These are phyloP conservation scores for Papilio elwesi DNA, from an alignment of 2,888 invertebrate species.

Conservation along the genomic window DNA sequence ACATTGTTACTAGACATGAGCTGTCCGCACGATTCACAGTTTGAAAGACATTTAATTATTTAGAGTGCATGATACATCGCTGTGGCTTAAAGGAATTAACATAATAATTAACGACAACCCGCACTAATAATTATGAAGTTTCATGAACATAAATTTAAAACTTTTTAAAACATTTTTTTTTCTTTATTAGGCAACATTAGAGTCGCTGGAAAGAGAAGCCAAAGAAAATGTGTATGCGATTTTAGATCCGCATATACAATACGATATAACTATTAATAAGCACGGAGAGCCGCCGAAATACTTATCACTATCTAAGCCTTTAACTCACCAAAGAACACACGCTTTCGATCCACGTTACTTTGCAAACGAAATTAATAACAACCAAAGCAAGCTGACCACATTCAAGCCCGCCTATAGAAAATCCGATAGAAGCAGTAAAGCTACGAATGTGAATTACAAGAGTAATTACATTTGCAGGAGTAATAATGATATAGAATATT, in stretches of 20 bases:
- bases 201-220: slow-evolving; percentile 81
- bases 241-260: slow-evolving; percentile 82
- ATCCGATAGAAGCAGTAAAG: slow-evolving; percentile 65
- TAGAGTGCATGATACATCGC: slow-evolving; percentile 53
- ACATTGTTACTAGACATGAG: slow-evolving; percentile 42
- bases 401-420: slow-evolving; percentile 68
- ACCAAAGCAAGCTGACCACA: slow-evolving; percentile 63
- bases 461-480: slow-evolving; percentile 64
- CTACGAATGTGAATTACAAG: slow-evolving; percentile 53
- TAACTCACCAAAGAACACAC: slow-evolving; percentile 80
- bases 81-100: slow-evolving; percentile 49
- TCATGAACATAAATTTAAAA: slow-evolving; percentile 3
- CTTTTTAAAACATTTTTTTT: slow-evolving; percentile 1
- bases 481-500: slow-evolving; percentile 76
- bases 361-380: slow-evolving; percentile 70
- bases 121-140: slow-evolving; percentile 5
- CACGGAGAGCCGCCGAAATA: slow-evolving; percentile 81
- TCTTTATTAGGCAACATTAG: slow-evolving; percentile 68
- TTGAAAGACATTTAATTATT: slow-evolving; percentile 55
- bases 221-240: slow-evolving; percentile 84
- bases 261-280: slow-evolving; percentile 82
- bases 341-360: slow-evolving; percentile 70
- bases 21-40: slow-evolving; percentile 50
- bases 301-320: slow-evolving; percentile 80
- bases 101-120: slow-evolving; percentile 38